Percentiles rank a stretch among this genome's conserved stretches.
Evolutionary conservation across 1,140 invertebrate species (phyloP).

Genomic region (Colletes latitarsis): DNA sequence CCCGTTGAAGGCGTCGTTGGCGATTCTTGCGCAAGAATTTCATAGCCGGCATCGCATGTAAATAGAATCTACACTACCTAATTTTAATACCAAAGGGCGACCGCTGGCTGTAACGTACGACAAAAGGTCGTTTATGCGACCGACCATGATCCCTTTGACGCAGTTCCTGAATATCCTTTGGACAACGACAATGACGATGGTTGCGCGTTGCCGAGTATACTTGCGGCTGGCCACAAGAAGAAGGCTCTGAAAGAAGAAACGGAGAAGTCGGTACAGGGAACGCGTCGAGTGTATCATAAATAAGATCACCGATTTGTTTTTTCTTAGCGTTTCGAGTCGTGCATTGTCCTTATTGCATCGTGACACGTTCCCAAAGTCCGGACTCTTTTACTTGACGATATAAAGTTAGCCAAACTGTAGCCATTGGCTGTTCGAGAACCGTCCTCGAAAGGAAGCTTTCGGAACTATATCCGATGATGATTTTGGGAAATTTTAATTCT

Average conservation of each 20-base stretch:
- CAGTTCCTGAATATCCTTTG: slow-evolving; percentile 58
- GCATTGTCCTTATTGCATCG: not conserved
- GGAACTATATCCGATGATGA: too few relatives aligned
- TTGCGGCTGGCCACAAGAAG: slow-evolving; percentile 60
- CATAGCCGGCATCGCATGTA: not conserved
- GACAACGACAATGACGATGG: slow-evolving; percentile 43
- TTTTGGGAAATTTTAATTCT: too few relatives aligned
- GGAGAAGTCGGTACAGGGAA: slow-evolving; percentile 15
- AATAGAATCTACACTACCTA: not conserved
- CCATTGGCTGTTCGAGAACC: too few relatives aligned
- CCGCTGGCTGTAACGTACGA: slow-evolving; percentile 70
- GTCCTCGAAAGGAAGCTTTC: too few relatives aligned
- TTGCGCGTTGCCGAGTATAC: slow-evolving; percentile 41
- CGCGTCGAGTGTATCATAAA: slow-evolving; percentile 32
- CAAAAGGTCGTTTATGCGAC: slow-evolving; percentile 65
- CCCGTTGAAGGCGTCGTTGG: not conserved
- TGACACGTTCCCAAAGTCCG: not conserved
- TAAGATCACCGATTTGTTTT: slow-evolving; percentile 3
- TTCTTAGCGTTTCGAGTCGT: not conserved
- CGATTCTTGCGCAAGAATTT: not conserved
- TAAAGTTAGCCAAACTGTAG: not conserved
- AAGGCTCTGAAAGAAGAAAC: slow-evolving; percentile 20
- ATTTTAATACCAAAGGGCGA: slow-evolving; percentile 46
- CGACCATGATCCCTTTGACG: slow-evolving; percentile 53
- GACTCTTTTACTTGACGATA: not conserved